These are phyloP conservation scores for Schizotus pectinicornis DNA, from an alignment of 2,888 invertebrate species.

Conservation along the genomic window DNA sequence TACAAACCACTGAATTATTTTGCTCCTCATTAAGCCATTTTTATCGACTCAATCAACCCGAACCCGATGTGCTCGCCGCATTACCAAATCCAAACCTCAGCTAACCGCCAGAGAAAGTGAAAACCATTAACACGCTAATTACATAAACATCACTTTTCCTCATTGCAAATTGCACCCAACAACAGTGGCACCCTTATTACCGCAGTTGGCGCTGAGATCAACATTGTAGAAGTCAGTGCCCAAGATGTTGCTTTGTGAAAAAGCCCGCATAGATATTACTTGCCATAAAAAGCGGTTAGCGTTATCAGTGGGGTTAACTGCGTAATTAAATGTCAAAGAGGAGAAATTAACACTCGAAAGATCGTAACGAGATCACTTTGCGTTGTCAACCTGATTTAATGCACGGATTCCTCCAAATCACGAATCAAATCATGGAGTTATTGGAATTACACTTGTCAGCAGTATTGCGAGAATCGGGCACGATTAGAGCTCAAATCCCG, in stretches of 20 bases:
- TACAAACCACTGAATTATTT: slow-evolving; percentile 29
- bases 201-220: too few relatives aligned
- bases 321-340: too few relatives aligned
- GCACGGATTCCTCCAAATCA: slow-evolving; percentile 52
- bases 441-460: slow-evolving; percentile 54
- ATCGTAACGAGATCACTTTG: slow-evolving; percentile 24
- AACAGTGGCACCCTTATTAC: too few relatives aligned
- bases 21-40: slow-evolving; percentile 26
- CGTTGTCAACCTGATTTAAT: slow-evolving; percentile 48
- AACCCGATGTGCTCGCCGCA: too few relatives aligned
- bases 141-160: too few relatives aligned
- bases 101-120: not conserved
- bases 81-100: too few relatives aligned
- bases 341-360: slow-evolving; percentile 9
- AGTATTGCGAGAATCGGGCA: slow-evolving; percentile 42
- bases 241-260: too few relatives aligned
- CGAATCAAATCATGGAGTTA: slow-evolving; percentile 48
- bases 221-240: too few relatives aligned
- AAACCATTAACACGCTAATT: not conserved
- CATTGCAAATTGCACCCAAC: too few relatives aligned
- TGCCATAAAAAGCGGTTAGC: too few relatives aligned
- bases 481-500: slow-evolving; percentile 23
- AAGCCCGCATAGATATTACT: too few relatives aligned
- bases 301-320: too few relatives aligned
- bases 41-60: slow-evolving; percentile 15